phyloP scores from a whole-genome alignment of 2,113 vertebrate species.

The Seriola rivoliana region DNA sequence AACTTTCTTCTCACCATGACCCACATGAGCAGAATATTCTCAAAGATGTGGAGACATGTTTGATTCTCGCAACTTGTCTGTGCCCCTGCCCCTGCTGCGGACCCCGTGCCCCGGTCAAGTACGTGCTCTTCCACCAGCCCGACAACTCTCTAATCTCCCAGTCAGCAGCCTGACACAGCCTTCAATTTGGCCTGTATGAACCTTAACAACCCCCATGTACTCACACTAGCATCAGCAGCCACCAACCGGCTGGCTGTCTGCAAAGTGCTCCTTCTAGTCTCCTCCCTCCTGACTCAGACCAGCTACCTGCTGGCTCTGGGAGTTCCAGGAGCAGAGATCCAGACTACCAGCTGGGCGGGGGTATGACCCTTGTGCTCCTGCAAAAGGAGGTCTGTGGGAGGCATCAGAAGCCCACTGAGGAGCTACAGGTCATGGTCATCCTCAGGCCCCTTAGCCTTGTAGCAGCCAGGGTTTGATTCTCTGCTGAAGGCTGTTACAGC shows the following conservation, averaged over 20 bases:
- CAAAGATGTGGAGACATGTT: conserved; percentile 6
- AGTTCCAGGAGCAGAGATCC: conserved; percentile 38
- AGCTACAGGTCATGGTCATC: conserved; percentile 31
- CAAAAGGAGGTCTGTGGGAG: conserved; percentile 39
- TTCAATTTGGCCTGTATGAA: conserved; percentile 37
- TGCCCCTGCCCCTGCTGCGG: conserved; percentile 6
- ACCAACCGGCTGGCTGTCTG: conserved; percentile 46
- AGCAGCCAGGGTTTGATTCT: conserved; percentile 24
- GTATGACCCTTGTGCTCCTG: conserved; percentile 46
- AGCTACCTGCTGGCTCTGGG: conserved; percentile 46
- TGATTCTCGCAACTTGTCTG: conserved; percentile 16
- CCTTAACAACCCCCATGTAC: conserved; percentile 27
- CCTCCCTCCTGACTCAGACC: conserved; percentile 36
- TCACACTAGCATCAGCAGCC: conserved; percentile 56
- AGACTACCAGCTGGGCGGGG: conserved; percentile 51
- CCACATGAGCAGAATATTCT: conserved; percentile 2
- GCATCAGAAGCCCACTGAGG: conserved; percentile 13
- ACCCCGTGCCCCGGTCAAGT: conserved; percentile 39
- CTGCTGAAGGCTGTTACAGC: conserved; percentile 25
- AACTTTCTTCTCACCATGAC: neutral
- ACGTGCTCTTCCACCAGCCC: conserved; percentile 26
- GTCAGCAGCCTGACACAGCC: conserved; percentile 32
- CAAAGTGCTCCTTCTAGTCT: conserved; percentile 43
- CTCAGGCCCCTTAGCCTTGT: conserved; percentile 24
- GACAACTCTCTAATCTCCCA: conserved; percentile 26